Evolutionary conservation across 2,113 vertebrate genomes (phyloP).

Genomic region (Myrmecobius fasciatus): DNA sequence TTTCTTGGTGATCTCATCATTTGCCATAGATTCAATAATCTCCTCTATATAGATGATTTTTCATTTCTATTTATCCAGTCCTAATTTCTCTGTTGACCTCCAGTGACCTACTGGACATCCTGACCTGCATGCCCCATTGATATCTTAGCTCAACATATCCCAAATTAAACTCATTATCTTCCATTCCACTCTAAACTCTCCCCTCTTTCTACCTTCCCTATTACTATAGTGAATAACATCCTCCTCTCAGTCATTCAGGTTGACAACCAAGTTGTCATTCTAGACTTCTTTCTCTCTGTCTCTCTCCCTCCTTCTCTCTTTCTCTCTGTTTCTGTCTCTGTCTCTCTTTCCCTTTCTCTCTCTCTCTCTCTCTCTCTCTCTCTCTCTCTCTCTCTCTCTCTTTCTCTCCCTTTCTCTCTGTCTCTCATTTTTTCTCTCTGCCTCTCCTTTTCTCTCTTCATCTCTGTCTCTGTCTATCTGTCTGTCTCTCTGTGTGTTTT

Average conservation of each 20-base stretch:
- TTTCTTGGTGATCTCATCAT: not conserved
- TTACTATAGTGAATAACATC: not conserved
- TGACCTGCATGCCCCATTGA: not conserved
- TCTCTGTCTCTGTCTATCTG: too few species aligned
- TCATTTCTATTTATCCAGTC: not conserved
- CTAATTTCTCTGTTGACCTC: not conserved
- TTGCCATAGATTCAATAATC: not conserved
- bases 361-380: too few species aligned
- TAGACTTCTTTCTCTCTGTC: not conserved
- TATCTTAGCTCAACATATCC: not conserved
- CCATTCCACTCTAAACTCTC: not conserved
- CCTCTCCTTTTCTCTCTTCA: too few species aligned
- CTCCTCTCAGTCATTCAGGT: not conserved
- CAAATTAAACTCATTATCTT: not conserved
- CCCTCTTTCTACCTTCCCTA: not conserved
- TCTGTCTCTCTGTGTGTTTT: too few species aligned
- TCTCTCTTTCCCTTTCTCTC: too few species aligned
- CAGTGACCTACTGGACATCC: not conserved
- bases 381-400: too few species aligned
- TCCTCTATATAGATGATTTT: not conserved
- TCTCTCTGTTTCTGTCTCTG: too few species aligned
- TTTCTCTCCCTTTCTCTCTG: too few species aligned
- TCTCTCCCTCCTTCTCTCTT: too few species aligned
- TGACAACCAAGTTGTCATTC: not conserved
- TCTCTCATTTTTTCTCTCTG: too few species aligned